Evolutionary conservation across 2,113 vertebrate genomes (phyloP), one percentile per base, ranked within the genome.

Genomic region (Glareola pratincola): DNA sequence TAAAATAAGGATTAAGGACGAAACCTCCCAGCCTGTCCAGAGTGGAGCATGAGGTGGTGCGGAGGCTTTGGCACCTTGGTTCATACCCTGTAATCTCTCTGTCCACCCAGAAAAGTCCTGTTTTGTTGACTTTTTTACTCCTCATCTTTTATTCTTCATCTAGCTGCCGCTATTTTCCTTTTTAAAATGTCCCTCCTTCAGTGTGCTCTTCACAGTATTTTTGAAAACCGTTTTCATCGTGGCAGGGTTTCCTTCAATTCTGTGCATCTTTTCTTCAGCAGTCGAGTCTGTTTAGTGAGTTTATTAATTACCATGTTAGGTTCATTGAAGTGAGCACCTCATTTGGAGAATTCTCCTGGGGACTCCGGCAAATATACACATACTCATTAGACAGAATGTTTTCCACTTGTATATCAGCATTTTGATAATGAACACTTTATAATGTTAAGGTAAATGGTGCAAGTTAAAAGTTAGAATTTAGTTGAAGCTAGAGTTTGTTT

Each of bases 291-390:
- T 91, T 97, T 94, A 95, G 96, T 80, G 86, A 88, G 60, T 93
- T 84, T 95, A 93, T 96, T 98, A 97, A 97, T 97, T 97, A 96
- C 83, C 60, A 47, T 8, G 66, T 92, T 90, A 93, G 88, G 90
- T 87, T 97, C 90, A 92, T 63, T 96, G 96, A 96, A 96, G 94
- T 96, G 96, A 96, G 82, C 80, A 91, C 96, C 86, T 95, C n/a
- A 3, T 98, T 96, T 96, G 94, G 43, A 75, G 92, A 94, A 93
- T 88, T 92, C 82, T 97, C 92, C 81, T 57, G 91, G 96, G 94
- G 83, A 94, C 79, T 92, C 39, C 54, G 51, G 69, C 62, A 80
- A 81, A 94, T 77, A 95, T 23, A 94, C 79, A 89, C 39, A 77
- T 76, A 72, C 64, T 98, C 91, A 91, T 97, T 97, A 96, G 81